Evolutionary conservation across 2,113 vertebrate species (phyloP), one percentile per base, ranked within the genome.

Genomic region (Orycteropus afer): DNA sequence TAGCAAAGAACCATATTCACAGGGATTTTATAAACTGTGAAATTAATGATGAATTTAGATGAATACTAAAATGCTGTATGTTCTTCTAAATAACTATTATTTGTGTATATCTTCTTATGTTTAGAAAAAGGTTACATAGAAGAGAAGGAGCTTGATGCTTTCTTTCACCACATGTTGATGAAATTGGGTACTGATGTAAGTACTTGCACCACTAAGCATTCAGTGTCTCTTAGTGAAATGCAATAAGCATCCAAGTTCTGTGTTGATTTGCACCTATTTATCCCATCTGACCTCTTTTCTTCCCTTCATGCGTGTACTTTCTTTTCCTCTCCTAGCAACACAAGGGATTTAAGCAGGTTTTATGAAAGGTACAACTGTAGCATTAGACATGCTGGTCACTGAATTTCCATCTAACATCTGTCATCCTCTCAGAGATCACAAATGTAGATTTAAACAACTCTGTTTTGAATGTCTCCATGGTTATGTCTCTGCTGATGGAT

Each of bases 101-200:
- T 83, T 69, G 45, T 86, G 40, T 2, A 12, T 61, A 57, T 86
- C 88, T 89, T 69, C 45, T 98, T 98, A 67, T 80, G 13, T 97
- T 95, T 98, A 99, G 99, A 99, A 97, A 99, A 99, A 80, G 99
- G 99, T 89, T 99, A 99, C 98, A 99, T 99, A 96, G 99, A 99
- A 90, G 99, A 99, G 13, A 99, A 99, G 95, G 99, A 99, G 91
- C 98, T 99, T 45, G 99, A 99, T 97, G 98, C 98, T 22, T 99
- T 99, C 98, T 99, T 99, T 84, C 98, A 96, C 61, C 99, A 99
- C 73, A 98, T 99, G 96, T 97, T 99, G 98, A 98, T 97, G 89
- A 99, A 97, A 94, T 76, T 99, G 95, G 98, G 97, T 78, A 96
- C 98, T 27, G 96, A 98, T 96, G 99, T 99, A 98, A 98, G 98